Base-by-base conservation (phyloP, 2,113 vertebrate genomes). In the Oreotrochilus melanogaster region DNA sequence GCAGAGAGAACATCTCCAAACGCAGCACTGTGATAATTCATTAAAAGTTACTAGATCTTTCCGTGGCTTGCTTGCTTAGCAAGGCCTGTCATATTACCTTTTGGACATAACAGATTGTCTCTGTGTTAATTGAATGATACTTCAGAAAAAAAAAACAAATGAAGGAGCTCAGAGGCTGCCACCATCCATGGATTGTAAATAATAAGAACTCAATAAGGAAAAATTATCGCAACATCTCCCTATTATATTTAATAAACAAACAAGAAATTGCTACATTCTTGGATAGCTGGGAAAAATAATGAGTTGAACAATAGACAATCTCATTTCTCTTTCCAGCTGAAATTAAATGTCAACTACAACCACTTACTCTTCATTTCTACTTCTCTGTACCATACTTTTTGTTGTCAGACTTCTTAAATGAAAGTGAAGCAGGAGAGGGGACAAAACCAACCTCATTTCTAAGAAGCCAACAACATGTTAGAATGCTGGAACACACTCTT, bases 141-240 rank as follows among this genome's bases (percentile, higher is more conserved):
- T 91, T 60, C 88, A 88, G 69, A 92, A 73, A 91, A 62, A 62
- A 31, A 92, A 84, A 93, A n/a, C 42, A 93, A 96, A 95, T 4
- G 56, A 88, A 57, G 93, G 76, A 95, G 75, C 90, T 97, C 91
- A 91, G 67, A 75, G 79, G 76, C 81, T 96, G 93, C 84, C 91
- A 80, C 79, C 13, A 2, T 54, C 91, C 78, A 74, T 84, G 62
- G 69, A 93, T 50, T 94, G 76, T 66, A 86, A 90, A 72, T 74
- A 94, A 73, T 66, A 89, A 69, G 66, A 96, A 86, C 56, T 89
- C 64, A 18, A 66, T 89, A 92, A 69, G 72, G 76, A 96, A 95
- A 93, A 96, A 87, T 78, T 89, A 95, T 94, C 97, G 95, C 95
- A 96, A 96, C 62, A 91, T 94, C 96, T 97, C 86, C 71, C 85